phyloP scores from a whole-genome alignment of 2,797 vertebrate species.

The Vespertilio murinus region DNA sequence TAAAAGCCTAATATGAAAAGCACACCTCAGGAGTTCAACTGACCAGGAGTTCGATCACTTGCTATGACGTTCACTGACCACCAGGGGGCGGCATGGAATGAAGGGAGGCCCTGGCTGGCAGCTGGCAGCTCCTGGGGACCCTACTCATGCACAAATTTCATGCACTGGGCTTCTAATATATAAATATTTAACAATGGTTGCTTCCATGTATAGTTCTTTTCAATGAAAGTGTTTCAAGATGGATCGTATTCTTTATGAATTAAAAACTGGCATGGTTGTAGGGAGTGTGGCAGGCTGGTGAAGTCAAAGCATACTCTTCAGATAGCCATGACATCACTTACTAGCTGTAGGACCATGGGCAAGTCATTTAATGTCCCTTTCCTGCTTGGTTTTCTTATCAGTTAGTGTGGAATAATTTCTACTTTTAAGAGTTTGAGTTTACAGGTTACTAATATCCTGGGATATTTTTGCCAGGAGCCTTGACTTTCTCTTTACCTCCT shows the following conservation, averaged over 20 bases:
- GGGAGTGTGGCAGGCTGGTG: not conserved
- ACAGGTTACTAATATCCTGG: not conserved
- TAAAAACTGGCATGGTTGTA: not conserved
- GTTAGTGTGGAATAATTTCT: not conserved
- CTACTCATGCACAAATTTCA: no score
- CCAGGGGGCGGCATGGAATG: no score
- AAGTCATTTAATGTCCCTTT: not conserved
- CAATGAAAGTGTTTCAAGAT: slow-evolving; percentile 11
- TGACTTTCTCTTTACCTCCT: not conserved
- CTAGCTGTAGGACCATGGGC: not conserved
- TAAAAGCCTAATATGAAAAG: no score
- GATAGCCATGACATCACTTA: not conserved
- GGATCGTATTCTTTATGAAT: not conserved
- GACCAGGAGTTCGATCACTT: no score
- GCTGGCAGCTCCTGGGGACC: no score
- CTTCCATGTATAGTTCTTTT: not conserved
- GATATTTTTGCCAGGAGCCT: not conserved
- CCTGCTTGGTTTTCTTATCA: not conserved
- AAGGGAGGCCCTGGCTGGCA: no score
- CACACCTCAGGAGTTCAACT: no score
- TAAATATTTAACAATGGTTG: not conserved
- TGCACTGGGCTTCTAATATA: no score
- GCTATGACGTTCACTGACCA: no score
- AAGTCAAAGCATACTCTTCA: not conserved
- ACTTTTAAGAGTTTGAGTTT: not conserved